These are phyloP conservation scores for Smutsia gigantea DNA, from an alignment of 2,797 vertebrate genomes.

Conservation along the genomic window DNA sequence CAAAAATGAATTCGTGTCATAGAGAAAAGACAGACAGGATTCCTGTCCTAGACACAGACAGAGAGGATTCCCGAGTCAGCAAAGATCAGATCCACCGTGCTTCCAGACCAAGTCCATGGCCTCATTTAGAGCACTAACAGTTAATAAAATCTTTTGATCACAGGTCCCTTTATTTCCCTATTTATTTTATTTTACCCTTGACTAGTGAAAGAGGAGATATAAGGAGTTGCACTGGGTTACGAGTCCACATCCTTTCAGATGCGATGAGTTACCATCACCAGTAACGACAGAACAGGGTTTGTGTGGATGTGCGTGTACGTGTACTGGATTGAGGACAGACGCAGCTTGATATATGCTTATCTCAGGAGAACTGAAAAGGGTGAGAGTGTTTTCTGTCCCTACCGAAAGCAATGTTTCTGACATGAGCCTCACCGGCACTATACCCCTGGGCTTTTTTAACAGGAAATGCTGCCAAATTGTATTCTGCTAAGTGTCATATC, in stretches of 20 bases:
- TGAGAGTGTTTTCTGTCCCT: neutral
- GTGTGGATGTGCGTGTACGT: neutral
- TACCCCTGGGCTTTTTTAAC: neutral
- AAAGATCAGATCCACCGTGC: slow-evolving; percentile 59
- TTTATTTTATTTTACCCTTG: neutral
- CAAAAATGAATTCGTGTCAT: slow-evolving; percentile 74
- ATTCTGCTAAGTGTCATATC: neutral
- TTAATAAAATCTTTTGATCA: neutral
- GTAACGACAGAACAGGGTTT: too few relatives aligned
- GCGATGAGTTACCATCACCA: accelerated
- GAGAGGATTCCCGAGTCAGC: slow-evolving; percentile 71
- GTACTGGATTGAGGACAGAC: neutral
- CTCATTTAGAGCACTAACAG: neutral
- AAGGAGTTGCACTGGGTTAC: neutral
- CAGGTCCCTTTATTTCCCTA: neutral
- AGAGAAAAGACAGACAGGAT: slow-evolving; percentile 58
- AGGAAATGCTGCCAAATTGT: neutral
- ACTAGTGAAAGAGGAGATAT: neutral
- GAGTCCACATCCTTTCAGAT: neutral
- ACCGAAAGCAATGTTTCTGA: neutral
- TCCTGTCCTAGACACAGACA: slow-evolving; percentile 22
- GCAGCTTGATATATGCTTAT: neutral
- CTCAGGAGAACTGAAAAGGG: neutral
- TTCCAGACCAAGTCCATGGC: neutral
- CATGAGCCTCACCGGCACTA: neutral